Conservation (phyloP, 1,140 invertebrate genomes). For the Drosophila ercepeae region DNA sequence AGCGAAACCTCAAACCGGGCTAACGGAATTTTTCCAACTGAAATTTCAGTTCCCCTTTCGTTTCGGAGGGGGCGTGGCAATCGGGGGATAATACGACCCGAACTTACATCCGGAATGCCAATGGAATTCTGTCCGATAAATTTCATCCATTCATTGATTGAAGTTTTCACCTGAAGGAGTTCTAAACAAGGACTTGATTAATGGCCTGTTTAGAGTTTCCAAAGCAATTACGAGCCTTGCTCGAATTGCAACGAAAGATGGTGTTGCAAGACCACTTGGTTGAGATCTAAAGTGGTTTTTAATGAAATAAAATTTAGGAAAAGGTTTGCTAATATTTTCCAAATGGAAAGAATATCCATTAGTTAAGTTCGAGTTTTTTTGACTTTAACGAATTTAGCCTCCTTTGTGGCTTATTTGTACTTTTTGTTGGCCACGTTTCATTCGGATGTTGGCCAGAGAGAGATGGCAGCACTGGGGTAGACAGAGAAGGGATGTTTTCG, state of each 20-base stretch:
- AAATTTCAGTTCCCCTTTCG: slow-evolving; percentile 34
- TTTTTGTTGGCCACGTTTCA: slow-evolving; percentile 48
- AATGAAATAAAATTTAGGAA: no score
- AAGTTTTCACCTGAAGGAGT: background rate
- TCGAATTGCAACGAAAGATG: no score
- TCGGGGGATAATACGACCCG: background rate
- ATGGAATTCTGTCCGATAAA: background rate
- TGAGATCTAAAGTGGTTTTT: no score
- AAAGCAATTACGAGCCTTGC: background rate
- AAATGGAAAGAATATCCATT: slow-evolving; percentile 2
- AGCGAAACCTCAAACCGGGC: no score
- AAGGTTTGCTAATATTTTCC: no score
- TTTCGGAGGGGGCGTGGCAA: slow-evolving; percentile 10
- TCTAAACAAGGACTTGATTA: background rate
- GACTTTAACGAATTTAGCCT: background rate
- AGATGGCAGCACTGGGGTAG: background rate
- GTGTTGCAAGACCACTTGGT: no score
- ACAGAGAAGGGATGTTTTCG: slow-evolving; percentile 3
- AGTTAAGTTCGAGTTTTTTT: slow-evolving; percentile 2
- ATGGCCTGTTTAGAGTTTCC: background rate
- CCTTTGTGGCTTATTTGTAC: slow-evolving; percentile 39
- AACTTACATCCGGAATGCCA: background rate
- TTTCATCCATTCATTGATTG: slow-evolving; percentile 1
- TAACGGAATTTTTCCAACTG: slow-evolving; percentile 8
- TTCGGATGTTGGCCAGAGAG: background rate